A percentile compares a stretch with the other conserved stretches of the same genome.
Conservation (phyloP, 2,113 vertebrate genomes). For the Odobenus rosmarus region DNA sequence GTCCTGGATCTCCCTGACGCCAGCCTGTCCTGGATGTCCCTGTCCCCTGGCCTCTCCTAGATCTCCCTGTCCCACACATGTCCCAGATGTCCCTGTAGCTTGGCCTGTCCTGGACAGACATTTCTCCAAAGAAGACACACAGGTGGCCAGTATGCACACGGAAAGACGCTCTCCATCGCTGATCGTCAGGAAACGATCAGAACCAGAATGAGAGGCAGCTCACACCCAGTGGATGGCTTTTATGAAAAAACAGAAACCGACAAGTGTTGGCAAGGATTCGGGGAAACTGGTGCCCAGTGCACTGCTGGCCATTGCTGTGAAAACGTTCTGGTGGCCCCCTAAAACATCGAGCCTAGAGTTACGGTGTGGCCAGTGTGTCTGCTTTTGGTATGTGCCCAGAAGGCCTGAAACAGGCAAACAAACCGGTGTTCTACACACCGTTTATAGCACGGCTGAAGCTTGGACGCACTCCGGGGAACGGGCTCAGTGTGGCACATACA, state of each 20-base stretch:
- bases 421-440: not conserved
- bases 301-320: not conserved
- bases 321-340: not conserved
- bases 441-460: not conserved
- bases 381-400: not conserved
- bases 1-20: not conserved
- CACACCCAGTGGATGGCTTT: not conserved
- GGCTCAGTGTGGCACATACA: too few species aligned
- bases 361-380: not conserved
- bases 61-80: too few species aligned
- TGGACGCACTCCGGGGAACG: too few species aligned
- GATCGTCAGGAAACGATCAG: not conserved
- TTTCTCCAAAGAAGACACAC: not conserved
- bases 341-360: not conserved
- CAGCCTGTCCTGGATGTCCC: not conserved
- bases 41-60: too few species aligned
- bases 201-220: not conserved
- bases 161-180: not conserved
- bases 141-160: not conserved
- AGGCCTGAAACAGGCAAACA: not conserved
- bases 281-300: not conserved
- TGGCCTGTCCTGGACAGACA: not conserved
- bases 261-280: not conserved
- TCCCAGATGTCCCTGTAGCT: too few species aligned
- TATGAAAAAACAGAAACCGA: not conserved